phyloP scores from a whole-genome alignment of 2,888 invertebrate genomes.

The Polydrusus cervinus region DNA sequence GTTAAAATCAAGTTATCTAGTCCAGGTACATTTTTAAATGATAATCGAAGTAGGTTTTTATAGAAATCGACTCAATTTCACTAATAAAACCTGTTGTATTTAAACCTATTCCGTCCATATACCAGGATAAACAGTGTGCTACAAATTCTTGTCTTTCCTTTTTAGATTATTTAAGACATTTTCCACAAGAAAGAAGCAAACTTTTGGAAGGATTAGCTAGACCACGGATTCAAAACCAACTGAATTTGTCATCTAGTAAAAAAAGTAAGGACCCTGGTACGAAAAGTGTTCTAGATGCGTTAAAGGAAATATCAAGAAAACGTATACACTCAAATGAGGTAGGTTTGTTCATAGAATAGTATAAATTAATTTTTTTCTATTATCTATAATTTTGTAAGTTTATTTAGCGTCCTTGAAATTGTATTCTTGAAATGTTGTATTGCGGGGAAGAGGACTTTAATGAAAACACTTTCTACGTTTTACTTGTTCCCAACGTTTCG shows the following conservation, averaged over 20 bases:
- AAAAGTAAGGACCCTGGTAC: slow-evolving; percentile 27
- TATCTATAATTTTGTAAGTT: too few relatives aligned
- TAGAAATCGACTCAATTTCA: too few relatives aligned
- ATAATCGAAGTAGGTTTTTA: background rate
- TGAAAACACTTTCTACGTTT: too few relatives aligned
- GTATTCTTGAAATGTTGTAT: too few relatives aligned
- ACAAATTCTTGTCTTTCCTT: slow-evolving; percentile 9
- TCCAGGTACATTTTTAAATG: slow-evolving; percentile 59
- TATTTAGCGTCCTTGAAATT: too few relatives aligned
- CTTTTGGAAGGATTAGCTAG: slow-evolving; percentile 33
- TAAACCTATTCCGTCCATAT: too few relatives aligned
- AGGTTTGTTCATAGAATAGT: slow-evolving; percentile 36
- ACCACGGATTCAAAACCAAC: slow-evolving; percentile 26
- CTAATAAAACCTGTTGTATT: too few relatives aligned
- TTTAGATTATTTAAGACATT: slow-evolving; percentile 42
- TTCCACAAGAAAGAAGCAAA: slow-evolving; percentile 30
- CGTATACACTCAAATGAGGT: slow-evolving; percentile 72
- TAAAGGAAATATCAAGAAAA: slow-evolving; percentile 75
- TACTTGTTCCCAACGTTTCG: too few relatives aligned
- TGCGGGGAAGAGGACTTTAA: too few relatives aligned
- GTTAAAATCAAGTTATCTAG: slow-evolving; percentile 66
- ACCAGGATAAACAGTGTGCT: too few relatives aligned
- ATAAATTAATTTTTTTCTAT: too few relatives aligned
- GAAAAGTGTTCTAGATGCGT: slow-evolving; percentile 72
- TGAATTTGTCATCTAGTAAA: slow-evolving; percentile 31